Percentiles rank a stretch among this genome's conserved stretches.
Conservation (phyloP, 2,113 vertebrate species). For the Pteropus alecto region DNA sequence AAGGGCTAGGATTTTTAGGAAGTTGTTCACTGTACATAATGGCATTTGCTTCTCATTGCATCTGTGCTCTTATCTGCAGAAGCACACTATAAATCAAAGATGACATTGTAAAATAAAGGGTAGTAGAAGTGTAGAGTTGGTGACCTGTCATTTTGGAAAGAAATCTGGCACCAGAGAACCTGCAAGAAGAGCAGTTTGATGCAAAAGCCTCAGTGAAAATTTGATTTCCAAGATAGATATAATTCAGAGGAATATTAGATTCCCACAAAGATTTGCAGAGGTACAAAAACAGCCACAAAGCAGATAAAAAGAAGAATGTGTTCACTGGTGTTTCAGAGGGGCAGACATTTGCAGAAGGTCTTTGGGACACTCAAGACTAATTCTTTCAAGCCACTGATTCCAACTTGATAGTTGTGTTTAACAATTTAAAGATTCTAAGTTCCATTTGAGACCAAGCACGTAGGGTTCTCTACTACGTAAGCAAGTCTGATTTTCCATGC, state of each 20-base stretch:
- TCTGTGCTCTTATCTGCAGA: conserved; percentile 11
- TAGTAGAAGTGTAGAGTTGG: neutral
- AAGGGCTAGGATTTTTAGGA: conserved; percentile 46
- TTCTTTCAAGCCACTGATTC: conserved; percentile 14
- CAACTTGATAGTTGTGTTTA: neutral
- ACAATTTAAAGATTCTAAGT: conserved; percentile 30
- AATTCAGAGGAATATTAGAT: conserved; percentile 30
- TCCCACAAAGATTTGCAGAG: conserved; percentile 30
- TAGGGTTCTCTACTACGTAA: neutral
- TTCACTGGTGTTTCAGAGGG: neutral
- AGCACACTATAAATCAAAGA: conserved; percentile 52
- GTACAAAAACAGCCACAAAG: conserved; percentile 34
- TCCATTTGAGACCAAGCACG: conserved; percentile 11
- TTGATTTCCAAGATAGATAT: conserved; percentile 3
- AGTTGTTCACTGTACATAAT: conserved; percentile 47
- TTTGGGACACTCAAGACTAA: neutral
- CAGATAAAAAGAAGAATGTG: neutral
- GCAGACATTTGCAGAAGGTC: neutral
- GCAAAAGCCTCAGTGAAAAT: conserved; percentile 33
- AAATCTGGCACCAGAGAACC: conserved; percentile 57
- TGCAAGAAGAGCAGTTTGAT: conserved; percentile 25
- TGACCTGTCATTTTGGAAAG: conserved; percentile 1
- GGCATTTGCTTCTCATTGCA: conserved; percentile 1
- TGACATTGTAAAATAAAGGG: conserved; percentile 25
- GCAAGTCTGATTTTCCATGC: conserved; percentile 38